These are phyloP conservation scores for Upupa epops DNA, from an alignment of 2,113 vertebrate species.

Conservation along the genomic window DNA sequence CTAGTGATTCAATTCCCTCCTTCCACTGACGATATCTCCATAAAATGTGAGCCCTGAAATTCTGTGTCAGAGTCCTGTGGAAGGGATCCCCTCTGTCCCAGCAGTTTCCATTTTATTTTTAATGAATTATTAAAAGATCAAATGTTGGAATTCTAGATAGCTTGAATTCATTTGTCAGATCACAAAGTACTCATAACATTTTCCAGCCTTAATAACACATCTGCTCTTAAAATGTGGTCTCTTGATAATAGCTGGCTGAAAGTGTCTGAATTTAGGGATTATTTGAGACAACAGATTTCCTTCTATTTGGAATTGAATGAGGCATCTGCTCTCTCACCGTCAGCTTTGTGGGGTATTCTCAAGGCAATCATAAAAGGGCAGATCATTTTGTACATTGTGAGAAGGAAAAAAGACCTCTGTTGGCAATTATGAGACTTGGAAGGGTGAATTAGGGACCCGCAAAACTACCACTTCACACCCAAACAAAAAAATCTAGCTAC, in stretches of 20 bases:
- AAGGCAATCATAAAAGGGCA: slow-evolving; percentile 83
- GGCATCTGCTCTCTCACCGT: slow-evolving; percentile 81
- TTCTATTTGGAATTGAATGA: slow-evolving; percentile 84
- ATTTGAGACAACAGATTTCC: slow-evolving; percentile 87
- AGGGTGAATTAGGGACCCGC: slow-evolving; percentile 64
- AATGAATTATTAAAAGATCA: slow-evolving; percentile 75
- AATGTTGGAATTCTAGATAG: slow-evolving; percentile 78
- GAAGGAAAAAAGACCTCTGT: slow-evolving; percentile 74
- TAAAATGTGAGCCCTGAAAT: slow-evolving; percentile 1
- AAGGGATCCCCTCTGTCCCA: background rate
- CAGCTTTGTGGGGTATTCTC: slow-evolving; percentile 80
- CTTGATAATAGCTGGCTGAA: slow-evolving; percentile 85
- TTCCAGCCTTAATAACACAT: slow-evolving; percentile 86
- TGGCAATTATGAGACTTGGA: slow-evolving; percentile 71
- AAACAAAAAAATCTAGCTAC: slow-evolving; percentile 52
- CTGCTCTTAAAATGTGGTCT: slow-evolving; percentile 87
- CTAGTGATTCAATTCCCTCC: too few species aligned
- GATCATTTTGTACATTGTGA: slow-evolving; percentile 77
- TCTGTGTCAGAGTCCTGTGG: background rate
- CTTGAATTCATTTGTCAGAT: slow-evolving; percentile 84
- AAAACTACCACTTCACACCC: slow-evolving; percentile 53
- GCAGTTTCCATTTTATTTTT: slow-evolving; percentile 69
- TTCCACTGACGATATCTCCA: background rate
- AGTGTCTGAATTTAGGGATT: slow-evolving; percentile 87
- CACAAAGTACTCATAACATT: slow-evolving; percentile 85